Base-by-base conservation (phyloP, 2,888 invertebrate species). In the Drosophila ochracea region DNA sequence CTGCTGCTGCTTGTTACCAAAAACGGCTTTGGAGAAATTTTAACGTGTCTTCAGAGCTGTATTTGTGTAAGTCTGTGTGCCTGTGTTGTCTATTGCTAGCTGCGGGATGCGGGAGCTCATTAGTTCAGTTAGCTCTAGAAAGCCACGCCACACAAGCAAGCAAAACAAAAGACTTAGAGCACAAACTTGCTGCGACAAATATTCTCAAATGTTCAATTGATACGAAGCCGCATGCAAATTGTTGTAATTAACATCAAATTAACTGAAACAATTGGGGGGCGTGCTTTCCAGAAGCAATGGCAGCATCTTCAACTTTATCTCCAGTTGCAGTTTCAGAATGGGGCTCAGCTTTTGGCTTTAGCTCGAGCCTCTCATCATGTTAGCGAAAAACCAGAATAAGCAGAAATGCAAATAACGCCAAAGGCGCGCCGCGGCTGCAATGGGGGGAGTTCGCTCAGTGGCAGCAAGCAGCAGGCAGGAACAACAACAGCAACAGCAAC, bases 1-100 rank as follows among this genome's bases (percentile, higher is more conserved):
- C 30, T 53, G 53, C 84, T 85, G 74, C 30, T 30, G 28, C 72
- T 82, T 85, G 72, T 82, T 76, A 87, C 86, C 86, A 87, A 87
- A 87, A 90, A 82, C 84, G 78, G 87, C 78, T 80, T 82, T 68
- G 83, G 88, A 84, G 88, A 88, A 88, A 88, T 90, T 90, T 84
- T 50, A 75, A 73, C 75, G 61, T 69, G 72, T 77, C 52, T 69
- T 60, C 43, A 25, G n/a, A 28, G 54, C 11, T 33, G 39, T 41
- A 37, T 62, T 50, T 49, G 39, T 31, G 73, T 53, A 64, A 54
- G 28, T 47, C 43, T 54, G 30, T 50, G 49, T 67, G 49, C 47
- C 54, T 69, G 59, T 64, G 21, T 55, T 60, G 62, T 58, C 55
- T 70, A 50, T 77, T 68, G 67, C 72, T 67, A 70, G 64, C 78